Evolutionary conservation across 2,888 invertebrate genomes (phyloP).

Genomic region (Congeria kusceri): DNA sequence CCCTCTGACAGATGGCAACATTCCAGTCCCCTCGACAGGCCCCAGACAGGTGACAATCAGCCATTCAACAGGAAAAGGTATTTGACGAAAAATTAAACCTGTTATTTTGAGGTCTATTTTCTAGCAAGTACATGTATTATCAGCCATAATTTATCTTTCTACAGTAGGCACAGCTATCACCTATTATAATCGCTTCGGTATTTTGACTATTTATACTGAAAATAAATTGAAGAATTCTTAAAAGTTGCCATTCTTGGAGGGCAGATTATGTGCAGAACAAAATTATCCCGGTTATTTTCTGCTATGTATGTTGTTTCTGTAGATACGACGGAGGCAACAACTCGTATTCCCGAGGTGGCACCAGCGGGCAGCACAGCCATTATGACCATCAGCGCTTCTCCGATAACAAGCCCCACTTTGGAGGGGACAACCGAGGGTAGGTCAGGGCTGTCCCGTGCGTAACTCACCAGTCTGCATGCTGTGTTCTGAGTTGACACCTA

Average conservation of each 20-base stretch:
- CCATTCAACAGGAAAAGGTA: conserved; percentile 72
- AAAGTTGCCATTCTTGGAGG: too few relatives aligned
- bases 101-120: too few relatives aligned
- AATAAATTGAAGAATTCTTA: too few relatives aligned
- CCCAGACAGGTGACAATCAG: conserved; percentile 66
- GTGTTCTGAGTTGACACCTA: too few relatives aligned
- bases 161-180: too few relatives aligned
- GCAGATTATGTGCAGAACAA: too few relatives aligned
- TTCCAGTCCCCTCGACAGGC: conserved; percentile 79
- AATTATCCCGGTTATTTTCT: too few relatives aligned
- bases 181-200: too few relatives aligned
- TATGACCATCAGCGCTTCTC: conserved; percentile 62
- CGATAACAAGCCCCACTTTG: conserved; percentile 68
- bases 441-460: background rate
- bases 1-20: conserved; percentile 80
- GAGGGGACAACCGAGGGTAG: conserved; percentile 61
- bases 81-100: background rate
- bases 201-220: too few relatives aligned
- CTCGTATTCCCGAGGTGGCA: conserved; percentile 48
- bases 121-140: too few relatives aligned
- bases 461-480: too few relatives aligned
- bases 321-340: conserved; percentile 70
- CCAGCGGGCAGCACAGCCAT: conserved; percentile 54
- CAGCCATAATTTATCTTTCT: too few relatives aligned
- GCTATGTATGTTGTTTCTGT: conserved; percentile 15